Base-by-base conservation (phyloP, 2,797 vertebrate species). In the Tachyglossus aculeatus region DNA sequence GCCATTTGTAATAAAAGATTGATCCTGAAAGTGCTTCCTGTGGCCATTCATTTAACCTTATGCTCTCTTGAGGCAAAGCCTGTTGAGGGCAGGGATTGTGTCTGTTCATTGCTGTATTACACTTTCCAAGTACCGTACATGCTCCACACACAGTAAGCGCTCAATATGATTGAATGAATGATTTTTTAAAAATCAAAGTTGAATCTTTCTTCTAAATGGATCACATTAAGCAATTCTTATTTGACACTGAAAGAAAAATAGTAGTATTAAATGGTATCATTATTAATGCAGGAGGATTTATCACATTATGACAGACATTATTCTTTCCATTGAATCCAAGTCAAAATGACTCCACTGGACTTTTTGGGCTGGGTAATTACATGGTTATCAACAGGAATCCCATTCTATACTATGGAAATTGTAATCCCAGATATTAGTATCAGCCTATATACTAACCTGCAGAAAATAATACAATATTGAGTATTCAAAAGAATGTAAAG, bases 71-170 rank as follows among this genome's bases (percentile, higher is more conserved):
- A n/a, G n/a, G n/a, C n/a, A n/a, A n/a, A n/a, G n/a, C n/a, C n/a
- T n/a, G n/a, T n/a, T n/a, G n/a, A n/a, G n/a, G n/a, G n/a, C n/a
- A n/a, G n/a, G n/a, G n/a, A n/a, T n/a, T n/a, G n/a, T n/a, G n/a
- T n/a, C n/a, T n/a, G n/a, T n/a, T n/a, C n/a, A n/a, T n/a, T n/a
- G n/a, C n/a, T n/a, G n/a, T n/a, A n/a, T n/a, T n/a, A n/a, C n/a
- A n/a, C n/a, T n/a, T n/a, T n/a, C n/a, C n/a, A n/a, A n/a, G n/a
- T n/a, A n/a, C n/a, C n/a, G n/a, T n/a, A n/a, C n/a, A n/a, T n/a
- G n/a, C n/a, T n/a, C n/a, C n/a, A n/a, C n/a, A n/a, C 2, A 2
- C 2, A 7, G 37, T 1, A n/a, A 27, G 7, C 32, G 13, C 1
- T 15, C 21, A 22, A 16, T 24, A 39, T 21, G 19, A 67, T 34